Percentiles rank a stretch among this genome's conserved stretches.
These are phyloP conservation scores for Alectoris magna DNA, from an alignment of 2,797 vertebrate species.

Conservation along the genomic window DNA sequence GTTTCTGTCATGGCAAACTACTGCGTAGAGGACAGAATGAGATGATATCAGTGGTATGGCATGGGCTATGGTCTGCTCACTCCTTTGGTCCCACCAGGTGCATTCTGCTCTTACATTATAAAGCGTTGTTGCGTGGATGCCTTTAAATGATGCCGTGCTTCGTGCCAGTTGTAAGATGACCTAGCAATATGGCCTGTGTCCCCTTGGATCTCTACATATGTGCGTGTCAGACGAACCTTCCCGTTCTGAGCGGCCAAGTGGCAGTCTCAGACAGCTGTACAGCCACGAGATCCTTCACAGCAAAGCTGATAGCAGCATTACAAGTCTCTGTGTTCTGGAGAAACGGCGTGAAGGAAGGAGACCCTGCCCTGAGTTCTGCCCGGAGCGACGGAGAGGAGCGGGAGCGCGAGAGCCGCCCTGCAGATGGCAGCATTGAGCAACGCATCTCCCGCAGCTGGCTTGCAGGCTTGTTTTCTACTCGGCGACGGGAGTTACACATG, in stretches of 20 bases:
- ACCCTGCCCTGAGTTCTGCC: not conserved
- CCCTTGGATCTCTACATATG: not conserved
- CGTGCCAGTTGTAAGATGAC: not conserved
- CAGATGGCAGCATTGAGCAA: conserved; percentile 84
- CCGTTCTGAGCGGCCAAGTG: not conserved
- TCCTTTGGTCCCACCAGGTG: not conserved
- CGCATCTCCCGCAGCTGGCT: not conserved
- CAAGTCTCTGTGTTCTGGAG: not conserved
- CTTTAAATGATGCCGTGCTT: not conserved
- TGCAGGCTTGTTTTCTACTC: not conserved
- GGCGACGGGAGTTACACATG: not conserved
- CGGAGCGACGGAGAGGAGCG: too few relatives aligned
- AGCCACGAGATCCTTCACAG: not conserved
- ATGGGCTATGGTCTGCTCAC: not conserved
- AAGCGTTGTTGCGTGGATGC: not conserved
- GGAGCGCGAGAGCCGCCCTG: not conserved
- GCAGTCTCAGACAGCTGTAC: not conserved
- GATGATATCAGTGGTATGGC: not conserved
- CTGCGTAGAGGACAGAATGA: not conserved
- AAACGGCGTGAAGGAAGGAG: not conserved
- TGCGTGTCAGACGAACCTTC: not conserved
- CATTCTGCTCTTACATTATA: not conserved
- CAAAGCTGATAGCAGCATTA: not conserved
- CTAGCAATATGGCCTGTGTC: not conserved
- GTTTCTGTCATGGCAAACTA: not conserved